A percentile compares a stretch with the other conserved stretches of the same genome.
Conservation (phyloP, 2,113 vertebrate genomes). For the Gasterosteus aculeatus region DNA sequence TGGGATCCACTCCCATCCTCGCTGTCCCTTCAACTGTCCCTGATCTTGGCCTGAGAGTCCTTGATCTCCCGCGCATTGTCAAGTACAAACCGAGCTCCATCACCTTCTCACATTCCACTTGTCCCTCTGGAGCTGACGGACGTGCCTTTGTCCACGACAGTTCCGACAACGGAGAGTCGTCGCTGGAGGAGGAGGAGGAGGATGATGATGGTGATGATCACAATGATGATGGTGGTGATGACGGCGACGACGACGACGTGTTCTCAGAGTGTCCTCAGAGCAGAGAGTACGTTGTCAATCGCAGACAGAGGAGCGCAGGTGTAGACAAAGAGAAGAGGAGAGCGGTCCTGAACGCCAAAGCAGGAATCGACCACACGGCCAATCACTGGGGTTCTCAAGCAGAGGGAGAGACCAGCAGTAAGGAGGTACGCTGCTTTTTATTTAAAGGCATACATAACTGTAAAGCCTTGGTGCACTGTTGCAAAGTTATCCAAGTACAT, state of each 20-base stretch:
- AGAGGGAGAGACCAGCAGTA: constrained; percentile 65
- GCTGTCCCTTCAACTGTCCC: background rate
- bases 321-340: constrained; percentile 63
- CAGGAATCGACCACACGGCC: constrained; percentile 15
- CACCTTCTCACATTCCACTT: constrained; percentile 77
- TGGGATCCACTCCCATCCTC: constrained; percentile 9
- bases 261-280: constrained; percentile 73
- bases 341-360: constrained; percentile 15
- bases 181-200: constrained; percentile 64
- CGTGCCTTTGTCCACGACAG: constrained; percentile 56
- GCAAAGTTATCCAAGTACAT: background rate
- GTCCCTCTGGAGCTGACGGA: constrained; percentile 10
- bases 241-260: constrained; percentile 64
- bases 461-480: background rate
- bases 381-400: constrained; percentile 61
- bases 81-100: constrained; percentile 82
- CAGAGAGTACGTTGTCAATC: constrained; percentile 42
- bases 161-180: constrained; percentile 72
- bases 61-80: constrained; percentile 74
- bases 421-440: constrained; percentile 74
- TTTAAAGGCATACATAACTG: background rate
- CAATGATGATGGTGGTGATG: constrained; percentile 43
- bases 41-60: constrained; percentile 13
- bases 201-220: background rate
- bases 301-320: constrained; percentile 49